Base-by-base conservation (phyloP, 2,888 invertebrate species). In the Julus scanicus region DNA sequence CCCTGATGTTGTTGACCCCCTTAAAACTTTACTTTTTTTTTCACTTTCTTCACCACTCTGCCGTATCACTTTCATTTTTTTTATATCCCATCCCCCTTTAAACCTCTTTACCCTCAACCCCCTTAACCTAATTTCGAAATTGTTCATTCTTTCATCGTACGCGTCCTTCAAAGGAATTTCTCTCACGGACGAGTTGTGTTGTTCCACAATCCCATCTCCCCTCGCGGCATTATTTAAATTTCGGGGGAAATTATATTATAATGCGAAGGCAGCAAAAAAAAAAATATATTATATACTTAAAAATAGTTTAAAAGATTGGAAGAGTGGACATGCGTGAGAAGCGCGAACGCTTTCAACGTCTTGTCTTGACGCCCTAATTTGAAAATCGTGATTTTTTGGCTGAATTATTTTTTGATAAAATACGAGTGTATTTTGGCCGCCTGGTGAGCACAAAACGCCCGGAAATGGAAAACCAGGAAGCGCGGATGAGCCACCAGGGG, bases 131-230 rank as follows among this genome's bases (percentile, higher is more conserved):
- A 37, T 80, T 80, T 80, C 37, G 37, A 80, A 80, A 80, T 80
- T 80, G 20, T 80, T 80, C 37, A 80, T 80, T 80, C 80, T 80
- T 37, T 37, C 37, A 37, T 13, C 80, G 80, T 80, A 6, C 80
- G 80, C 80, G 80, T 80, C 80, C 80, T 80, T 80, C 80, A 37
- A 80, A 80, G 80, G 80, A 80, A 80, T 80, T 80, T 80, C 80
- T 80, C 80, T 80, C 80, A 80, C 80, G 80, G 80, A 80, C 80
- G 80, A 80, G 37, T 80, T 80, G 80, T 20, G 29, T 29, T 13
- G 29, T 37, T 20, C 37, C 80, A 37, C 71, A 71, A 71, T 9
- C 63, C 63, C 63, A 17, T 71, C 71, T 8, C 71, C 71, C 20
- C 29, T 29, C 6, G 71, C 29, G 80, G 80, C 80, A 37, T 80